Conservation (phyloP, 1,140 invertebrate species). For the Adoxophyes honmai region DNA sequence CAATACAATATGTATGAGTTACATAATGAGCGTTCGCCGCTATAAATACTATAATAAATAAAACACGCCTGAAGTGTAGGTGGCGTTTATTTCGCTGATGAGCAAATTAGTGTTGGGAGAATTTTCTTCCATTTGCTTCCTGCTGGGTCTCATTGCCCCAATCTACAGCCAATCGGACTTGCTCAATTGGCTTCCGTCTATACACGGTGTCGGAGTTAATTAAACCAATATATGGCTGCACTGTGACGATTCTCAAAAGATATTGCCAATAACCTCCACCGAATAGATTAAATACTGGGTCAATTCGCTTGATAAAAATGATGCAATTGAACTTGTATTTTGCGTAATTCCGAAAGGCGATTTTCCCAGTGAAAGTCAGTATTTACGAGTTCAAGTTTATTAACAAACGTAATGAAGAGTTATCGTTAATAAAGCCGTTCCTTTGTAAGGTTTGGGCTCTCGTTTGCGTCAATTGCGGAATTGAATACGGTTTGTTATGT, state of each 20-base stretch:
- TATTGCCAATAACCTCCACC: not conserved
- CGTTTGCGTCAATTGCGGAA: no score
- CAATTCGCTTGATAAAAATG: not conserved
- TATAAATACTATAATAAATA: slow-evolving; percentile 15
- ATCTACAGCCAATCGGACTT: not conserved
- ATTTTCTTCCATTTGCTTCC: slow-evolving; percentile 4
- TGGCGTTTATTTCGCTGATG: not conserved
- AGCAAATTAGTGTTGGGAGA: not conserved
- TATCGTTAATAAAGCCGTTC: not conserved
- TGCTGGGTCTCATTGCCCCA: not conserved
- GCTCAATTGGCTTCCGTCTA: slow-evolving; percentile 3
- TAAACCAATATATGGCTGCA: not conserved
- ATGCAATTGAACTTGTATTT: slow-evolving; percentile 7
- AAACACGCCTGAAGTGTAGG: not conserved
- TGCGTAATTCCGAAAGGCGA: slow-evolving; percentile 1
- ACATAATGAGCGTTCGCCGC: slow-evolving; percentile 10
- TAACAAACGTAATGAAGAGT: slow-evolving; percentile 11
- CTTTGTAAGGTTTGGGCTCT: no score
- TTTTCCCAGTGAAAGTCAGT: slow-evolving; percentile 4
- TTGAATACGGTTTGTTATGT: no score
- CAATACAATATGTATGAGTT: slow-evolving; percentile 15
- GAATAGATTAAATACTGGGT: no score
- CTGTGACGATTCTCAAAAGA: not conserved
- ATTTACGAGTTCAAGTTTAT: slow-evolving; percentile 10
- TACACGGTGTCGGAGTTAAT: slow-evolving; percentile 3